Percentiles rank a stretch among this genome's conserved stretches.
Conservation (phyloP, 2,797 vertebrate genomes). For the Botia kubotai region DNA sequence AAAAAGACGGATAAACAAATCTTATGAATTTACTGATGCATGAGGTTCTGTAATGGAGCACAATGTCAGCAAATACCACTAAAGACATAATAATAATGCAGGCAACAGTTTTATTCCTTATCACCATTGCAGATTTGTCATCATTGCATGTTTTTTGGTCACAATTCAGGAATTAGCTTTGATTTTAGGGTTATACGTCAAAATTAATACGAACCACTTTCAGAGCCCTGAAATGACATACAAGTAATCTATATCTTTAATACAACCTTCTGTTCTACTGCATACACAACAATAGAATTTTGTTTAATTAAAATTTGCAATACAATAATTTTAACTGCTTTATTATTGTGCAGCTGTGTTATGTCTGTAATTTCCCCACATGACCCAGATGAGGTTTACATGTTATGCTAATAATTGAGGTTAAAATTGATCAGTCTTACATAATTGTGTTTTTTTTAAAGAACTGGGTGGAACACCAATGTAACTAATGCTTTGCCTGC, state of each 20-base stretch:
- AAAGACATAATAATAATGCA: not conserved
- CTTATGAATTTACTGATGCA: not conserved
- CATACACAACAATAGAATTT: not conserved
- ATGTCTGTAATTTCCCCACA: not conserved
- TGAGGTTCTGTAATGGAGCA: not conserved
- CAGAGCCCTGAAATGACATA: not conserved
- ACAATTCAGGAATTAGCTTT: not conserved
- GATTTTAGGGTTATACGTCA: not conserved
- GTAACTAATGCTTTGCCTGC: not conserved
- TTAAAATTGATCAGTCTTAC: conserved; percentile 11
- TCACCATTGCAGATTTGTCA: not conserved
- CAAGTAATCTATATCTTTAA: too few relatives aligned
- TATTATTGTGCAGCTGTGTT: not conserved
- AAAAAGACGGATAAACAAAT: conserved; percentile 41
- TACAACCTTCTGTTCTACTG: not conserved
- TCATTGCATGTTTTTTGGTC: not conserved
- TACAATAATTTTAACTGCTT: not conserved
- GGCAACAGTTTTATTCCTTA: not conserved
- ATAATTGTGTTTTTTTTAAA: not conserved
- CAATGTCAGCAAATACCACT: not conserved
- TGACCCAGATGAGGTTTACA: conserved; percentile 12
- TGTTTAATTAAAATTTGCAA: not conserved
- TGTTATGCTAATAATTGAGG: not conserved
- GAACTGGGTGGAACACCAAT: too few relatives aligned
- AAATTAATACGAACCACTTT: not conserved